A percentile compares a stretch with the other conserved stretches of the same genome.
These are phyloP conservation scores for Thalassophryne amazonica DNA, from an alignment of 2,797 vertebrate genomes.

Conservation along the genomic window DNA sequence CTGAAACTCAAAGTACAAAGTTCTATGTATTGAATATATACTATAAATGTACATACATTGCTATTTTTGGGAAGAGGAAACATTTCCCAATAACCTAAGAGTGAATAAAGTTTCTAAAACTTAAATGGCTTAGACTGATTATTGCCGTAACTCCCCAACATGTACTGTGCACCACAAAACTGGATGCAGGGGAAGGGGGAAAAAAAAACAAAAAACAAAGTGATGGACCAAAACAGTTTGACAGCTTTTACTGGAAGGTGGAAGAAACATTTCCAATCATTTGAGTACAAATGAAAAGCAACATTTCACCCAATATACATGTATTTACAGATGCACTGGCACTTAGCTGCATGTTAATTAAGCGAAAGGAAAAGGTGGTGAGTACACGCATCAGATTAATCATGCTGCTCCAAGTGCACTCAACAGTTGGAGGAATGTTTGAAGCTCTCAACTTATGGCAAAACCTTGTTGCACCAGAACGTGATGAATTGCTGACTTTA, in stretches of 20 bases:
- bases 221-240: too few species aligned
- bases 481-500: constrained; percentile 59
- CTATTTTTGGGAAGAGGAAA: constrained; percentile 76
- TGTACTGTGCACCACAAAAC: too few species aligned
- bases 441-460: constrained; percentile 24
- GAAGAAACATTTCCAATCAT: constrained; percentile 73
- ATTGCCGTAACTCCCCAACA: too few species aligned
- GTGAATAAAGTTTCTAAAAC: constrained; percentile 66
- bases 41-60: constrained; percentile 65
- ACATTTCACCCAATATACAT: constrained; percentile 75
- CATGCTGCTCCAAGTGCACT: constrained; percentile 62
- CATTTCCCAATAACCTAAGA: constrained; percentile 63
- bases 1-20: constrained; percentile 38
- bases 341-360: constrained; percentile 67
- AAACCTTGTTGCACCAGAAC: constrained; percentile 38
- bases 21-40: constrained; percentile 58
- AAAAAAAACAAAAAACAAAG: too few species aligned
- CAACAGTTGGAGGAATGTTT: constrained; percentile 72
- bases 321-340: constrained; percentile 81
- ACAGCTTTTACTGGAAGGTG: constrained; percentile 78
- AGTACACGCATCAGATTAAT: constrained; percentile 57
- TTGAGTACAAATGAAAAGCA: constrained; percentile 74
- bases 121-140: constrained; percentile 31
- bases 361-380: constrained; percentile 51
- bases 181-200: too few species aligned